These are phyloP conservation scores for Cantharis rufa DNA, from an alignment of 2,888 invertebrate species.

Conservation along the genomic window DNA sequence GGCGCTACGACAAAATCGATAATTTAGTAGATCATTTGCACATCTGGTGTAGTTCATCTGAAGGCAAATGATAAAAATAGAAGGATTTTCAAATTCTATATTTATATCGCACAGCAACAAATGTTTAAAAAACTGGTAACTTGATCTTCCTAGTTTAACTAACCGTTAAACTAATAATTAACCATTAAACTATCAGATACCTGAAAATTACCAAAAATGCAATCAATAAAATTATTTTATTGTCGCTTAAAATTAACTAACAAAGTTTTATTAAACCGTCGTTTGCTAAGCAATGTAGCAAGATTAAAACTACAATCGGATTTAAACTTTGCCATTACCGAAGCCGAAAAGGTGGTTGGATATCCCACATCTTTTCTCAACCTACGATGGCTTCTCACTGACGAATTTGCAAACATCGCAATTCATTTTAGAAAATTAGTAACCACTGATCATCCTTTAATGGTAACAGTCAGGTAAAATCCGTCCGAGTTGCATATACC, in stretches of 20 bases:
- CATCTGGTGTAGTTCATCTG: neutral
- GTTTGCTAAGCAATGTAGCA: neutral
- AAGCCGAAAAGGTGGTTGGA: constrained; percentile 94
- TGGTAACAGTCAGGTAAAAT: constrained; percentile 89
- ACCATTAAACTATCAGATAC: neutral
- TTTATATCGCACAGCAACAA: neutral
- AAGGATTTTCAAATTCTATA: neutral
- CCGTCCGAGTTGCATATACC: neutral
- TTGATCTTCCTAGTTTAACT: neutral
- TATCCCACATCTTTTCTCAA: constrained; percentile 94
- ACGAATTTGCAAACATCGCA: constrained; percentile 93
- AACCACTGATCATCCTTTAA: constrained; percentile 89
- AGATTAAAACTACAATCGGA: constrained; percentile 52
- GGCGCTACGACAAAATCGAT: neutral
- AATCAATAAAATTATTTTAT: neutral
- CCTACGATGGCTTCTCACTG: constrained; percentile 89
- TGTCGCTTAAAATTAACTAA: neutral
- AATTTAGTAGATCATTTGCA: neutral
- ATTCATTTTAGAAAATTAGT: constrained; percentile 87
- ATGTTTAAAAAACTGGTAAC: neutral
- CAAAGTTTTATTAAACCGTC: neutral
- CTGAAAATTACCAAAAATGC: neutral
- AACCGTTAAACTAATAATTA: neutral
- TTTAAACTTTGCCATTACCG: constrained; percentile 88
- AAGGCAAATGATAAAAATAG: neutral